Evolutionary conservation across 2,888 invertebrate species (phyloP).

Genomic region (Melinopterus prodromus): DNA sequence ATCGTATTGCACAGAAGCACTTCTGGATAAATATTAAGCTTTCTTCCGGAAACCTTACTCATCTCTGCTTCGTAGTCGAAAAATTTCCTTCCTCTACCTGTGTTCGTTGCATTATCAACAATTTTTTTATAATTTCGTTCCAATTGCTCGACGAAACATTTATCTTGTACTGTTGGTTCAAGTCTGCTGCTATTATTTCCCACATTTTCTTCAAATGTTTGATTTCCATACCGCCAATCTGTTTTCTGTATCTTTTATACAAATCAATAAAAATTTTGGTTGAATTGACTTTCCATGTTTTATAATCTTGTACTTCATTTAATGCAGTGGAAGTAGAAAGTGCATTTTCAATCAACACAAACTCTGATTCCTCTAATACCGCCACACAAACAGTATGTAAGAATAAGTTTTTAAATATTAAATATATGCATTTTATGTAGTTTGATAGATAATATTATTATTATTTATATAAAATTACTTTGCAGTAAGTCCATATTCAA

Average conservation of each 20-base stretch:
- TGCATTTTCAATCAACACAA: too few relatives aligned
- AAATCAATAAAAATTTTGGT: slow-evolving; percentile 15
- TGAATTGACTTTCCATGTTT: background rate
- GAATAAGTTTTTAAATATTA: too few relatives aligned
- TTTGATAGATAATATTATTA: too few relatives aligned
- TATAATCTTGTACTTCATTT: too few relatives aligned
- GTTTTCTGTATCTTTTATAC: slow-evolving; percentile 21
- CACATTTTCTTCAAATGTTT: slow-evolving; percentile 22
- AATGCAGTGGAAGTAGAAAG: too few relatives aligned
- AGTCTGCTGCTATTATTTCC: slow-evolving; percentile 21
- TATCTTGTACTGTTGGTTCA: background rate
- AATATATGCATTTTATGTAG: too few relatives aligned
- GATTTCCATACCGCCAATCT: slow-evolving; percentile 19
- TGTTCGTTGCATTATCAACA: slow-evolving; percentile 37
- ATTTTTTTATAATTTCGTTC: slow-evolving; percentile 40
- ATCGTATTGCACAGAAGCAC: slow-evolving; percentile 17
- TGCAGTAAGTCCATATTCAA: too few relatives aligned
- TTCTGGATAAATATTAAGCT: slow-evolving; percentile 33
- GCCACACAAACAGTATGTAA: too few relatives aligned
- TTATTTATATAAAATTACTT: too few relatives aligned
- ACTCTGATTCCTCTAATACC: too few relatives aligned
- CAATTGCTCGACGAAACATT: slow-evolving; percentile 26
- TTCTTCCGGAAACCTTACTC: slow-evolving; percentile 35
- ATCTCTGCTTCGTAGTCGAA: slow-evolving; percentile 38
- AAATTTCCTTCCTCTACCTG: slow-evolving; percentile 36